Evolutionary conservation across 2,797 vertebrate species (phyloP), one percentile per base, ranked within the genome.

Genomic region (Enteromius thamalakanensis): DNA sequence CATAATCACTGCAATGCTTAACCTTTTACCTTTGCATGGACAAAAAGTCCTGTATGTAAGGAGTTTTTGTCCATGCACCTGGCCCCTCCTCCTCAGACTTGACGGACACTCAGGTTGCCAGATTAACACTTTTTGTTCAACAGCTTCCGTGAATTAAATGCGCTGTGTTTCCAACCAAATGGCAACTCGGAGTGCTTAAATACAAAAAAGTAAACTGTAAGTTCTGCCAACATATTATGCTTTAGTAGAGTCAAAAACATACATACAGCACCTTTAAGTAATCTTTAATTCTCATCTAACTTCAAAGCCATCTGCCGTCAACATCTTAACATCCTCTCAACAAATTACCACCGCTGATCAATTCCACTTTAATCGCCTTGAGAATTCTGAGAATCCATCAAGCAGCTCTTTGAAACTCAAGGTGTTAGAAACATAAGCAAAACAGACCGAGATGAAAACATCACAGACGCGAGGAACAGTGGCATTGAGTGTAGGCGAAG

Each of bases 301-400:
- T 62, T 77, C 37, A 77, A 77, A 77, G 58, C 58, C 72, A 26
- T 58, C 34, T 47, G n/a, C 58, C 0, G 8, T 77, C 40, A 34
- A 21, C 58, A 62, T 65, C 42, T 14, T 32, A 78, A 65, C 37
- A 64, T 23, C 26, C 58, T 47, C 32, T 78, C 17, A 77, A 77
- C 55, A 64, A 49, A 78, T 78, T 78, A 78, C 23, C 58, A 65
- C 23, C 6, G 5, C 42, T 47, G 26, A 78, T 78, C 17, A 64
- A 78, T 78, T 21, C 10, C 23, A 12, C 17, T 78, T 29, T 65
- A 65, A 78, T 64, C 17, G 1, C 17, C 11, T n/a, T 76, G 29
- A 23, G 51, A 76, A 9, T 76, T n/a, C 32, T 78, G 40, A 64
- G 60, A 62, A 62, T 32, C 58, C 40, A 78, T 65, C 40, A 49